A percentile compares a stretch with the other conserved stretches of the same genome.
phyloP scores from a whole-genome alignment of 2,797 vertebrate species.

The Rhyacichthys aspro region DNA sequence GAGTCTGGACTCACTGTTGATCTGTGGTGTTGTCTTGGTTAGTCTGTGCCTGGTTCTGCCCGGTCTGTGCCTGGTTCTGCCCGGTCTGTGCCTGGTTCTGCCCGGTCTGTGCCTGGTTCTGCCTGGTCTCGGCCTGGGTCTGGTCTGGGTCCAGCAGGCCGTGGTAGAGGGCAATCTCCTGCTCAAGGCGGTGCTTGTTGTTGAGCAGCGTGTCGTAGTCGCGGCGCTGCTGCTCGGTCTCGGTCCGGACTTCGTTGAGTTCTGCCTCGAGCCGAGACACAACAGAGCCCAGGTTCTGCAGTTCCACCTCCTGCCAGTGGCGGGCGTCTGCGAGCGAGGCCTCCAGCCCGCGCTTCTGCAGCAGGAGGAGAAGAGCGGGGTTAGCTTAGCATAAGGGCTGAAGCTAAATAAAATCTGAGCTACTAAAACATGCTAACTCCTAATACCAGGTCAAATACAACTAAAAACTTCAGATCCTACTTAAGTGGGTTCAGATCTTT shows the following conservation, averaged over 20 bases:
- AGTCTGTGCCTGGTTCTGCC: too few species aligned
- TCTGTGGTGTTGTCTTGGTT: too few species aligned
- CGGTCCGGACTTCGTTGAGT: slow-evolving; percentile 83
- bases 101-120: too few species aligned
- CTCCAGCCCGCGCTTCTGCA: slow-evolving; percentile 92
- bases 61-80: too few species aligned
- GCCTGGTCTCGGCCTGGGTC: slow-evolving; percentile 71
- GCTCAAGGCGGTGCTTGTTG: slow-evolving; percentile 87
- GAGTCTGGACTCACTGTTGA: too few species aligned
- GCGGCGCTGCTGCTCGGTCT: slow-evolving; percentile 87
- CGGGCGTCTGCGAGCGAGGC: slow-evolving; percentile 87
- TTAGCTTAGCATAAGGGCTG: background rate
- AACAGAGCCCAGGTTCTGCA: slow-evolving; percentile 90
- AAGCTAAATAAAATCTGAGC: too few species aligned
- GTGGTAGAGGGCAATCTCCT: slow-evolving; percentile 87
- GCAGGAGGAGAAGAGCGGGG: slow-evolving; percentile 3
- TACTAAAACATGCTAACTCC: too few species aligned
- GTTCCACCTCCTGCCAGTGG: slow-evolving; percentile 92
- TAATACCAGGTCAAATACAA: too few species aligned
- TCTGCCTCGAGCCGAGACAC: slow-evolving; percentile 90
- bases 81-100: slow-evolving; percentile 9
- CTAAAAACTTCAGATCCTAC: too few species aligned
- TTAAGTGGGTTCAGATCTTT: too few species aligned
- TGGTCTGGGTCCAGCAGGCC: slow-evolving; percentile 91
- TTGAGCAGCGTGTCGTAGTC: slow-evolving; percentile 84